These are phyloP conservation scores for Heliconius himera DNA, from an alignment of 1,140 invertebrate genomes.

Conservation along the genomic window DNA sequence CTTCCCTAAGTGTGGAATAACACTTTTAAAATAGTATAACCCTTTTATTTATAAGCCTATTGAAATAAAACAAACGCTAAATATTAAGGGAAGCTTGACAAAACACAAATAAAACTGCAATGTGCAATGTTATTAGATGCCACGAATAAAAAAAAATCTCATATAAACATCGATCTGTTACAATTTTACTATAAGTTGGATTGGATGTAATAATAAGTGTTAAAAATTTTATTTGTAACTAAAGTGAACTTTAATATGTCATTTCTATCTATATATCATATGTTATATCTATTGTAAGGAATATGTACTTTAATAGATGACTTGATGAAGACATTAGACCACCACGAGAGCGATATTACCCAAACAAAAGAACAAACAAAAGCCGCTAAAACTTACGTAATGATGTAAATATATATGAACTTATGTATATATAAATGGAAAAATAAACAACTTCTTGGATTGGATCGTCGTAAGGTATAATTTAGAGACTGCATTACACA, in stretches of 20 bases:
- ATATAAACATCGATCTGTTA: too few species aligned
- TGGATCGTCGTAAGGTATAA: neutral
- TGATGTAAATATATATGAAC: neutral
- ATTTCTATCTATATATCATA: too few species aligned
- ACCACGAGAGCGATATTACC: conserved; percentile 1
- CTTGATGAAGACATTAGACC: conserved; percentile 5
- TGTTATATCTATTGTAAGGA: neutral
- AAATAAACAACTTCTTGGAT: neutral
- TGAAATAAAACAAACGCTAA: too few species aligned
- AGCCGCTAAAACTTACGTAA: neutral
- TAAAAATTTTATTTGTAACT: neutral
- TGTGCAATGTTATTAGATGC: too few species aligned
- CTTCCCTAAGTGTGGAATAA: too few species aligned
- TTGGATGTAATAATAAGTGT: neutral
- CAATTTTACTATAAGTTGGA: too few species aligned
- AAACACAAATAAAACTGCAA: too few species aligned
- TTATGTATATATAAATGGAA: neutral
- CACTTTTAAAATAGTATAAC: too few species aligned
- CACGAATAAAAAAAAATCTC: too few species aligned
- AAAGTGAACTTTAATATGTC: neutral
- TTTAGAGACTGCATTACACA: conserved; percentile 5
- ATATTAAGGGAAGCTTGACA: too few species aligned
- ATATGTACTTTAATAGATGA: neutral
- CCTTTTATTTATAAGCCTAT: too few species aligned
- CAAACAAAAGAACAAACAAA: neutral